These are phyloP conservation scores for Oegoconia quadripuncta DNA, from an alignment of 2,888 invertebrate genomes.

Conservation along the genomic window DNA sequence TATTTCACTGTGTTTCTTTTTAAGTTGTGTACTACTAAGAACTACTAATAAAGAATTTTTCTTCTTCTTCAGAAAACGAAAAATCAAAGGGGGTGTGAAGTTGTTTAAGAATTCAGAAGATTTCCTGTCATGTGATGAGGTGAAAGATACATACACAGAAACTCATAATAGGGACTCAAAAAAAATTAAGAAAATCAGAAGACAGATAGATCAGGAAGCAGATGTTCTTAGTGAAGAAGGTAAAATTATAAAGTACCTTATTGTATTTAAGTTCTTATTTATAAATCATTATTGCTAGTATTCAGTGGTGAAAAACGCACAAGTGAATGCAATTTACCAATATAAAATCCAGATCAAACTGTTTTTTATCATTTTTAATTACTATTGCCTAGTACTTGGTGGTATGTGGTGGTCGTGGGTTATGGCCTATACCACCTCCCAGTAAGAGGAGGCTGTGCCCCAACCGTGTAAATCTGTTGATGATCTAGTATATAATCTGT, in stretches of 20 bases:
- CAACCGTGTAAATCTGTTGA: background rate
- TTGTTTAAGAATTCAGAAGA: slow-evolving; percentile 61
- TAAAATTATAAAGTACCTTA: slow-evolving; percentile 19
- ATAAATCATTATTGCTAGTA: too few species aligned
- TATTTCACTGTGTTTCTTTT: background rate
- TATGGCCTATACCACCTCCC: too few species aligned
- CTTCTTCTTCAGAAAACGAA: slow-evolving; percentile 50
- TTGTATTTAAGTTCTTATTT: background rate
- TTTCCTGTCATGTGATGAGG: slow-evolving; percentile 55
- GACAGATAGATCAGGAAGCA: slow-evolving; percentile 29
- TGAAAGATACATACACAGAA: slow-evolving; percentile 50
- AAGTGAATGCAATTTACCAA: too few species aligned
- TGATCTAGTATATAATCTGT: too few species aligned
- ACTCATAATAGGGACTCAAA: slow-evolving; percentile 50
- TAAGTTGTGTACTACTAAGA: too few species aligned
- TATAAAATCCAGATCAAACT: too few species aligned
- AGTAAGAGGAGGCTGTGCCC: too few species aligned
- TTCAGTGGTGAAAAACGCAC: too few species aligned
- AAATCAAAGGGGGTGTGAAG: slow-evolving; percentile 68
- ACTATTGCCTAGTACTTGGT: too few species aligned
- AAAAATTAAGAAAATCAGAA: slow-evolving; percentile 40
- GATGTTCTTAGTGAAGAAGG: slow-evolving; percentile 39
- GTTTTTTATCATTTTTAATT: too few species aligned
- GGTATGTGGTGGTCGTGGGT: too few species aligned
- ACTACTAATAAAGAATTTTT: too few species aligned